Base-by-base conservation (phyloP, 1,140 invertebrate species). In the Riptortus pedestris region DNA sequence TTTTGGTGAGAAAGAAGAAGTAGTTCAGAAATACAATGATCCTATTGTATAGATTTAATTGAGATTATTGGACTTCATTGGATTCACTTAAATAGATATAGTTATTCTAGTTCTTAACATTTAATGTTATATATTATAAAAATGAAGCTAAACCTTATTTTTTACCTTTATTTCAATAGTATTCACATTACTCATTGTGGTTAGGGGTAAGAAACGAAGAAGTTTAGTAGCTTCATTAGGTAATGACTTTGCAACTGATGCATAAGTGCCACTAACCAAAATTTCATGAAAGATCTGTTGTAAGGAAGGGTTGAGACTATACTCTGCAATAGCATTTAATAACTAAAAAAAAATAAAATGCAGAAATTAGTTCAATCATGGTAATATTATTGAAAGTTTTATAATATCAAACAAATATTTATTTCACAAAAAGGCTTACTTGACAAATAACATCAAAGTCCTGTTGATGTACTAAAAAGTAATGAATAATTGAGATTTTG, bases 241-340 rank as follows among this genome's bases (percentile, higher is more conserved):
- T 38, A 91, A 72, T 71, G 85, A 84, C 60, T 84, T 83, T 60
- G 83, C 80, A 0, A 88, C 83, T n/a, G 84, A 75, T 4, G 83
- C 77, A 73, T 83, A 87, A 4, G 86, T 83, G 57, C 81, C 81
- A 2, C 82, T 83, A 47, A 91, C 80, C 1, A 92, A 74, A 70
- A 87, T 86, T 75, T 92, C 88, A 75, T 89, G 85, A 67, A 91
- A 79, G 28, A 88, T 72, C 26, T 81, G 79, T 28, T 82, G 78
- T 14, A 83, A 74, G 2, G 77, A 75, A 33, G 80, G 66, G 16
- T 76, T 76, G 4, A 79, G 70, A 31, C 77, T 77, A 58, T 78
- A 76, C 60, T 80, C 78, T 26, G 77, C 76, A 16, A 81, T 70
- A 0, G 74, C 71, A 2, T 73, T 72, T 29, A 83, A 73, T 9